Base-by-base conservation (phyloP, 2,113 vertebrate species). In the Mugil cephalus region DNA sequence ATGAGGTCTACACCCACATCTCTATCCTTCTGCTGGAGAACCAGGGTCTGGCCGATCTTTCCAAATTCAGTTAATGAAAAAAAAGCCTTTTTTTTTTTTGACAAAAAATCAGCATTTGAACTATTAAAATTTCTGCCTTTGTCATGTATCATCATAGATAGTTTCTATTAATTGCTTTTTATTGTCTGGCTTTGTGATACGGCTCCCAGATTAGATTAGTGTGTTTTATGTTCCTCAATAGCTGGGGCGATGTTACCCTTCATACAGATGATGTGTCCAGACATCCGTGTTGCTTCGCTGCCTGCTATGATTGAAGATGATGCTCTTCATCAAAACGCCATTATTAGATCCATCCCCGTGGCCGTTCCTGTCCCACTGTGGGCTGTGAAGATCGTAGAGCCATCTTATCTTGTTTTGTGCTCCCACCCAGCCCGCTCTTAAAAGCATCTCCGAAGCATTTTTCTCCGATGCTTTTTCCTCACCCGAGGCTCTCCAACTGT, bases 311-410 rank as follows among this genome's bases (percentile, higher is more conserved):
- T 59, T 66, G 60, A 62, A 52, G 51, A 42, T 43, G 36, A 67
- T 36, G 42, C 50, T 71, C 54, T 81, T 85, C 46, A 74, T 77
- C 64, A n/a, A 74, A 43, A 43, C 14, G 4, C 35, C n/a, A 12
- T 70, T 76, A 80, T 81, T 83, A 66, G 60, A 67, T 69, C 63
- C 59, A 24, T 54, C 53, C 56, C 64, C 61, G 43, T 74, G 77
- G 75, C 40, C 43, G 8, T 35, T 69, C 56, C 56, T 54, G 43
- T 72, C 47, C 13, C 24, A 52, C 12, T 19, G 58, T 54, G 77
- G 36, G 45, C 56, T 30, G 35, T 24, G 9, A 38, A 53, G n/a
- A 69, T 56, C 17, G 10, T 19, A 47, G 51, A 67, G 42, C 34
- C 10, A 6, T 50, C 55, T 78, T 55, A 78, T 80, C 74, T 77